phyloP scores from a whole-genome alignment of 2,113 vertebrate species.

The Ciconia stormi region DNA sequence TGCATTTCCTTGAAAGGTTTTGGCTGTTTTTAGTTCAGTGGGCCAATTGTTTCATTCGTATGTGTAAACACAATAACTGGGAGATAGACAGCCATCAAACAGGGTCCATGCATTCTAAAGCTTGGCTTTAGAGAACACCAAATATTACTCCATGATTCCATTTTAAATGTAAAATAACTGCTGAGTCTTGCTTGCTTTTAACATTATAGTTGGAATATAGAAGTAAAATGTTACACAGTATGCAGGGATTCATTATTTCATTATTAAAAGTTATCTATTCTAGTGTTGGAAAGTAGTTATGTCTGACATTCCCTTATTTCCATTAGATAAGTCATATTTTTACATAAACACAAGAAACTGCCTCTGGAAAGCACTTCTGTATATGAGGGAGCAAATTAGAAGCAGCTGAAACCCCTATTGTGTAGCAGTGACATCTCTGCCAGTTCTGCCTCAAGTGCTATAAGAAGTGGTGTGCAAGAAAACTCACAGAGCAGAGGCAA shows the following conservation, averaged over 20 bases:
- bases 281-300: not conserved
- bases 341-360: not conserved
- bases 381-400: constrained; percentile 9
- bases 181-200: not conserved
- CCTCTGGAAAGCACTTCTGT: constrained; percentile 28
- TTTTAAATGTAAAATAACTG: not conserved
- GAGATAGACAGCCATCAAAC: not conserved
- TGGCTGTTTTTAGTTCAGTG: not conserved
- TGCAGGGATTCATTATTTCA: not conserved
- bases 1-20: not conserved
- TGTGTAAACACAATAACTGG: not conserved
- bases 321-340: not conserved
- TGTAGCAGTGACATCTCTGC: not conserved
- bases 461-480: not conserved
- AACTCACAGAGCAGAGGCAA: not conserved
- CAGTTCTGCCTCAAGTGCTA: not conserved
- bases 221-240: not conserved
- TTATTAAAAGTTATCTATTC: not conserved
- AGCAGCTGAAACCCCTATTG: constrained; percentile 1
- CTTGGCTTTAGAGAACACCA: not conserved
- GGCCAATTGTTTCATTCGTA: not conserved
- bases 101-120: not conserved
- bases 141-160: not conserved
- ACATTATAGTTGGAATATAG: not conserved
- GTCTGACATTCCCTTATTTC: not conserved